These are phyloP conservation scores for Pollachius pollachius DNA, from an alignment of 2,113 vertebrate genomes.

Conservation along the genomic window DNA sequence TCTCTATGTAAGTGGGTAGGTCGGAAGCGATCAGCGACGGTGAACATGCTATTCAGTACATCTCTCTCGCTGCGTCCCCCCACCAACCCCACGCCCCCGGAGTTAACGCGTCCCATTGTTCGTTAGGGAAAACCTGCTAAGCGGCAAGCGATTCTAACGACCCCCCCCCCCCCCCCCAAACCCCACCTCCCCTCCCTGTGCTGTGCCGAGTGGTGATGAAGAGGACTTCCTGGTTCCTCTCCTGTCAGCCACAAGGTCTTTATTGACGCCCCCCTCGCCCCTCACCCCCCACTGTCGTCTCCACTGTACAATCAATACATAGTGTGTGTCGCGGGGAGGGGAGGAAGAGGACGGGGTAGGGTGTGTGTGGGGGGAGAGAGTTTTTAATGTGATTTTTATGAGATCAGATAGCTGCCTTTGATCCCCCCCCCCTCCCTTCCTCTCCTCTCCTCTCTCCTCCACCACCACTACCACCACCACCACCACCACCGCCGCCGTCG, in stretches of 20 bases:
- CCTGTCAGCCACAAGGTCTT: constrained; percentile 44
- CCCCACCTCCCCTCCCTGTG: constrained; percentile 9
- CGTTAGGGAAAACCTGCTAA: constrained; percentile 37
- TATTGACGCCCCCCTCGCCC: constrained; percentile 39
- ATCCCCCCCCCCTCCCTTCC: constrained; percentile 32
- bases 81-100: not conserved
- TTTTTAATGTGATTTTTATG: constrained; percentile 66
- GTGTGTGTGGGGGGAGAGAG: too few relatives aligned
- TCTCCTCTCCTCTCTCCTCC: too few relatives aligned
- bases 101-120: constrained; percentile 66
- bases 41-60: constrained; percentile 43
- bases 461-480: too few relatives aligned
- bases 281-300: too few relatives aligned
- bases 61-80: constrained; percentile 38
- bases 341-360: too few relatives aligned
- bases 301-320: too few relatives aligned
- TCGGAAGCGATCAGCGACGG: constrained; percentile 79
- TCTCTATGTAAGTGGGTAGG: constrained; percentile 68
- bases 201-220: not conserved
- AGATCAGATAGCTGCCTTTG: constrained; percentile 72
- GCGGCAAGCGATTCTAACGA: constrained; percentile 64
- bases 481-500: constrained; percentile 11
- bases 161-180: constrained; percentile 26
- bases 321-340: too few relatives aligned
- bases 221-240: constrained; percentile 42